Evolutionary conservation across 2,888 invertebrate species (phyloP).

Genomic region (Protophormia terraenovae): DNA sequence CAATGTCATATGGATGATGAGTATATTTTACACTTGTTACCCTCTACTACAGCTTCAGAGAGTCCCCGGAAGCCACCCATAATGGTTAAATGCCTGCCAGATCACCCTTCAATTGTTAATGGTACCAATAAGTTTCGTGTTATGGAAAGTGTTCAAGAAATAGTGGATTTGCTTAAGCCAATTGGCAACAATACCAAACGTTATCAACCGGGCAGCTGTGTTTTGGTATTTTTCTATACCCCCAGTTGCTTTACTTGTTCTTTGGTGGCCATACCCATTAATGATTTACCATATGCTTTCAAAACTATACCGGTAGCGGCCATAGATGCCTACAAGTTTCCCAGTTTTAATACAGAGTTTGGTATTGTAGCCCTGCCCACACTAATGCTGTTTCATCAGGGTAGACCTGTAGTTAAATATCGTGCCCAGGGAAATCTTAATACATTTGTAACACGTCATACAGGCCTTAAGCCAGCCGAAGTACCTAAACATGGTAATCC

Average conservation of each 20-base stretch:
- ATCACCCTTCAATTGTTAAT: constrained; percentile 65
- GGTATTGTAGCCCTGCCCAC: constrained; percentile 96
- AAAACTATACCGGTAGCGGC: constrained; percentile 93
- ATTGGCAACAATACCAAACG: constrained; percentile 82
- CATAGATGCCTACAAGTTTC: constrained; percentile 92
- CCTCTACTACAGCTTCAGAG: constrained; percentile 52
- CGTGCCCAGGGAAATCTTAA: constrained; percentile 90
- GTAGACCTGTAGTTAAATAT: constrained; percentile 91
- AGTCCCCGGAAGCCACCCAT: constrained; percentile 74
- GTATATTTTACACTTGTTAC: constrained; percentile 74
- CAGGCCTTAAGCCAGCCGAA: constrained; percentile 85
- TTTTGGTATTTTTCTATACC: constrained; percentile 93
- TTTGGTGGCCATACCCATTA: constrained; percentile 93
- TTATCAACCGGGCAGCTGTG: constrained; percentile 86
- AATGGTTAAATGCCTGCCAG: constrained; percentile 77
- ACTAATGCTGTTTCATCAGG: constrained; percentile 93
- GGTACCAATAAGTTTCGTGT: constrained; percentile 73
- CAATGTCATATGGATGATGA: constrained; percentile 75
- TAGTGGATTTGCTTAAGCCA: constrained; percentile 77
- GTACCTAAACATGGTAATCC: constrained; percentile 86
- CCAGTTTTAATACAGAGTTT: constrained; percentile 93
- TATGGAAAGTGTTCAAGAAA: constrained; percentile 77
- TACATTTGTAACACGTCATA: constrained; percentile 89
- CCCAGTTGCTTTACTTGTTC: constrained; percentile 95
- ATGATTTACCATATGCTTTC: constrained; percentile 93